phyloP scores from a whole-genome alignment of 1,140 invertebrate species.

The Apis dorsata region DNA sequence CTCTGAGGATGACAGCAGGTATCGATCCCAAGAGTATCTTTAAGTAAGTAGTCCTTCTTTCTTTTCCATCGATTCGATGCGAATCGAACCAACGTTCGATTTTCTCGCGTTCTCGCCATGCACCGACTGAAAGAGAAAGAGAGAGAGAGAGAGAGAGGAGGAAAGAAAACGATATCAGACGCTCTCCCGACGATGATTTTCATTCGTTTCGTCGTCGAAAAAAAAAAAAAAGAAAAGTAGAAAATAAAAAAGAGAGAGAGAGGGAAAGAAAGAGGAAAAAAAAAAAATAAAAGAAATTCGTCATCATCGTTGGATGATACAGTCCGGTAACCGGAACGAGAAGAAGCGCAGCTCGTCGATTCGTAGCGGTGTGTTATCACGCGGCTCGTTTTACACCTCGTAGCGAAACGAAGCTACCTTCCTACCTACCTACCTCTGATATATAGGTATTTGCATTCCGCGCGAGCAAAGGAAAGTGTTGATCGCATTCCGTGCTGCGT shows the following conservation, averaged over 20 bases:
- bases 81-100: too few relatives aligned
- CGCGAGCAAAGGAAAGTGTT: slow-evolving; percentile 26
- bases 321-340: slow-evolving; percentile 8
- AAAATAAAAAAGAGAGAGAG: neutral
- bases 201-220: neutral
- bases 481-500: slow-evolving; percentile 58
- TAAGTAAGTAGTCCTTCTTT: slow-evolving; percentile 81
- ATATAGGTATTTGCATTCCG: slow-evolving; percentile 57
- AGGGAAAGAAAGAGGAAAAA: too few relatives aligned
- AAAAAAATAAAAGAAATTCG: neutral
- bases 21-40: slow-evolving; percentile 85
- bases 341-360: slow-evolving; percentile 21
- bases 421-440: slow-evolving; percentile 18
- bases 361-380: slow-evolving; percentile 43
- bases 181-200: neutral
- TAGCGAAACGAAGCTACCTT: slow-evolving; percentile 30
- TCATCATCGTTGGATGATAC: slow-evolving; percentile 1
- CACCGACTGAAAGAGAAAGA: neutral
- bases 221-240: neutral
- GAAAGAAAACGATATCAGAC: neutral
- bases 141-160: too few relatives aligned
- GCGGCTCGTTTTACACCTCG: slow-evolving; percentile 55
- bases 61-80: neutral
- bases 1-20: slow-evolving; percentile 79
- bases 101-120: neutral